These are phyloP conservation scores for Epistrophe grossulariae DNA, from an alignment of 2,888 invertebrate genomes.

Conservation along the genomic window DNA sequence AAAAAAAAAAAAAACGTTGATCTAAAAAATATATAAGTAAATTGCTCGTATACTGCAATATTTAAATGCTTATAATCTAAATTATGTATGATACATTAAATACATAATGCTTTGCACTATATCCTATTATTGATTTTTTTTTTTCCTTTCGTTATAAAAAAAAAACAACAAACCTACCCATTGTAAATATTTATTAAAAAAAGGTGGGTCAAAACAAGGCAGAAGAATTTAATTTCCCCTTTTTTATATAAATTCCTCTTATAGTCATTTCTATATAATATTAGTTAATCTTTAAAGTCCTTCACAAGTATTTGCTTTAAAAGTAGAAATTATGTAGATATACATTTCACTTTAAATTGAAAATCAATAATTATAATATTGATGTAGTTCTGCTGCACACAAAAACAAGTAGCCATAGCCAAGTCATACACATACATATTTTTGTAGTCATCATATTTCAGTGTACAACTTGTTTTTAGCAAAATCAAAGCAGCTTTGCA, in stretches of 20 bases:
- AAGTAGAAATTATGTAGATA: conserved; percentile 49
- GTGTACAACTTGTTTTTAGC: conserved; percentile 7
- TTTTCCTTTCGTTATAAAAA: background rate
- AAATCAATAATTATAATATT: conserved; percentile 4
- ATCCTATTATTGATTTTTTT: background rate
- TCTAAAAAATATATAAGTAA: conserved; percentile 33
- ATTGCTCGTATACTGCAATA: conserved; percentile 22
- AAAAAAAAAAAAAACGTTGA: conserved; percentile 61
- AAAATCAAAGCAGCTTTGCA: conserved; percentile 77
- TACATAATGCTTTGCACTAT: conserved; percentile 36
- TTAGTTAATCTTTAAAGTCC: conserved; percentile 22
- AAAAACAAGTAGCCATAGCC: conserved; percentile 30
- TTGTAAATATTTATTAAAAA: conserved; percentile 15
- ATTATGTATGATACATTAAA: conserved; percentile 8
- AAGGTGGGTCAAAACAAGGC: conserved; percentile 13
- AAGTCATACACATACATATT: background rate
- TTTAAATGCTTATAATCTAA: conserved; percentile 9
- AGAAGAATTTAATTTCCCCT: background rate
- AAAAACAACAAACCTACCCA: background rate
- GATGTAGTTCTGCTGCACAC: conserved; percentile 56
- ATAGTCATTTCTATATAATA: conserved; percentile 11
- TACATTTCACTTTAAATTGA: conserved; percentile 17
- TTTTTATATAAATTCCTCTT: conserved; percentile 17
- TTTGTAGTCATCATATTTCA: conserved; percentile 30
- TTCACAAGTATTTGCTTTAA: conserved; percentile 47